Evolutionary conservation across 2,888 invertebrate genomes (phyloP), one percentile per base, ranked within the genome.

Genomic region (Chironomus tentans): DNA sequence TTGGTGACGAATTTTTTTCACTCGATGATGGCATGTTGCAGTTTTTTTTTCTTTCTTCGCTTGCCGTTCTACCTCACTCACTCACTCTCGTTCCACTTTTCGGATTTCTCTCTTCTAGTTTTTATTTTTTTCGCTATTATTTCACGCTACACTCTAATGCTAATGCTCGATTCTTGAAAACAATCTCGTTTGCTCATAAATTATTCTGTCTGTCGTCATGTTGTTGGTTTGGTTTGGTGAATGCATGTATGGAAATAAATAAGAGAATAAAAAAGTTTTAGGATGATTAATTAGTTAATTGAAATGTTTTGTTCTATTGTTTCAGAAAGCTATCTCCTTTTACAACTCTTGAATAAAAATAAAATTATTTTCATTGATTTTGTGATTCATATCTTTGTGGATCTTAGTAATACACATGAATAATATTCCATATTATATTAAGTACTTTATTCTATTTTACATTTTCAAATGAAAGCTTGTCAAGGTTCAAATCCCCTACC

Each of bases 21-120:
- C 74, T 74, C 48, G 74, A 74, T 28, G 74, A 74, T 62, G 74
- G 74, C 74, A 74, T 74, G 74, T 28, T 74, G 68, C 74, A 68
- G 24, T 74, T 74, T 62, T 21, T 24, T 22, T 2, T 5, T 71
- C 48, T 22, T 28, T 71, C 24, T 7, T 21, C 10, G 3, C 65
- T 46, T 4, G 21, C 18, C 18, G 24, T 18, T 62, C n/a, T 10
- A 21, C 48, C 28, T 28, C 28, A 28, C 28, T 28, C 28, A 28
- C 28, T 28, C 38, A 38, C 38, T 10, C 18, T 56, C 15, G n/a
- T 56, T 56, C 56, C 18, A 56, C 15, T 56, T 56, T 15, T 56
- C 7, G 56, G 15, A 10, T 50, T 50, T 50, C 56, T 56, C 38
- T 56, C 56, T 56, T 56, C 4, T 10, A 38, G 38, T 38, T 38